These are phyloP conservation scores for Euwallacea similis DNA, from an alignment of 1,140 invertebrate species.

Conservation along the genomic window DNA sequence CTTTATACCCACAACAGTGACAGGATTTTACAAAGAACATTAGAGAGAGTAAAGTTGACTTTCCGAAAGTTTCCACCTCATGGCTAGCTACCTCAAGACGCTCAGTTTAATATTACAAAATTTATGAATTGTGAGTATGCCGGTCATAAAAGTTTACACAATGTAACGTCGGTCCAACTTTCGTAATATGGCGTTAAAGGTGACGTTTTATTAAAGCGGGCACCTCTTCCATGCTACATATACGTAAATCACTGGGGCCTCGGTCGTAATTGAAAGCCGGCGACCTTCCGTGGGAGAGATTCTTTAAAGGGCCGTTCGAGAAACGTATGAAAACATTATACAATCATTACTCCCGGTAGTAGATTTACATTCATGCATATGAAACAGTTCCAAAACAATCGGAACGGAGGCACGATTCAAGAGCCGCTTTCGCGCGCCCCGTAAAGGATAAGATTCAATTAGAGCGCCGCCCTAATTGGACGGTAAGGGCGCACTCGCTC, in stretches of 20 bases:
- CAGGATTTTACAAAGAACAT: no score
- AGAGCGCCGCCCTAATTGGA: conserved; percentile 48
- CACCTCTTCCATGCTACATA: conserved; percentile 1
- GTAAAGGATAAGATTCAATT: conserved; percentile 50
- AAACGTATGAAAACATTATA: conserved; percentile 39
- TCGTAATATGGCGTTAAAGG: conserved; percentile 35
- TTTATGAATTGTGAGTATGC: conserved; percentile 30
- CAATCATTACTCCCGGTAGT: conserved; percentile 41
- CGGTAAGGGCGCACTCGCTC: conserved; percentile 40
- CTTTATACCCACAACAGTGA: no score
- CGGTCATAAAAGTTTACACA: conserved; percentile 39
- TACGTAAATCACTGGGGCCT: conserved; percentile 30
- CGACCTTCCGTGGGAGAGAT: conserved; percentile 8
- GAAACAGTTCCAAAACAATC: conserved; percentile 45
- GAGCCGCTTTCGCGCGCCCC: conserved; percentile 20
- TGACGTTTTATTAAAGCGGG: conserved; percentile 35
- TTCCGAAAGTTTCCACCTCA: no score
- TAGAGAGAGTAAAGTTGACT: no score
- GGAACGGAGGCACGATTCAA: conserved; percentile 13
- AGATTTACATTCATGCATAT: conserved; percentile 48
- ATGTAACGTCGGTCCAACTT: conserved; percentile 34
- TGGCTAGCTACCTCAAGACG: no score
- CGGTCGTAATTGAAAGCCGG: conserved; percentile 13
- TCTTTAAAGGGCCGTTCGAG: not conserved
- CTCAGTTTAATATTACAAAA: conserved; percentile 32